Base-by-base conservation (phyloP, 2,888 invertebrate species). In the Stenodera caucasica region DNA sequence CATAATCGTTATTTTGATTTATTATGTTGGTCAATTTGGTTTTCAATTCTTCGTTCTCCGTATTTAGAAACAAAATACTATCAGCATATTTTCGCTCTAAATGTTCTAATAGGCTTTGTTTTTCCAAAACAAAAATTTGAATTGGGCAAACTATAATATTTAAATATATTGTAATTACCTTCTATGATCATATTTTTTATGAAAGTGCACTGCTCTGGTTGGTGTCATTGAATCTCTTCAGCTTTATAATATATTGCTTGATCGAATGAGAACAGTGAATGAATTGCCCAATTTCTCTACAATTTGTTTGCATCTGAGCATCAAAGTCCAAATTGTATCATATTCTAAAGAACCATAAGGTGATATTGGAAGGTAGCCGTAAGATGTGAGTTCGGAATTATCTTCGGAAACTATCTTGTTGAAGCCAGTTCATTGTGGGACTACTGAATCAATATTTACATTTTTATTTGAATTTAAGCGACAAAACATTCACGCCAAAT, bases 201-300 rank as follows among this genome's bases (percentile, higher is more conserved):
- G n/a, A n/a, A n/a, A n/a, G n/a, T 30, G 29, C 37, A 52, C 9
- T 60, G 55, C 15, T 58, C 51, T 2, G 32, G 49, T 23, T 58
- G 57, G 9, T 51, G 18, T 64, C 64, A 65, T 30, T 68, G 66
- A n/a, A 65, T 26, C 56, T 65, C 61, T 52, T 65, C 60, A 18
- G 62, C 63, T 56, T 68, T 68, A 35, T 29, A 65, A 53, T 65
- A 68, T n/a, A 66, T 55, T 5, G 64, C 63, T 53, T 65, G 66
- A 54, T 66, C 66, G 53, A 66, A 66, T 49, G 35, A 63, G 40
- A 45, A 61, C 59, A 18, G 58, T 58, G 49, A 63, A 40, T 23
- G 11, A 9, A 5, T 40, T 55, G 35, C 57, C 40, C 49, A 66
- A 50, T 54, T 55, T 59, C 0, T 57, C 11, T 9, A 61, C 55